A percentile compares a stretch with the other conserved stretches of the same genome.
Evolutionary conservation across 2,888 invertebrate species (phyloP).

Genomic region (Xestia ashworthii): DNA sequence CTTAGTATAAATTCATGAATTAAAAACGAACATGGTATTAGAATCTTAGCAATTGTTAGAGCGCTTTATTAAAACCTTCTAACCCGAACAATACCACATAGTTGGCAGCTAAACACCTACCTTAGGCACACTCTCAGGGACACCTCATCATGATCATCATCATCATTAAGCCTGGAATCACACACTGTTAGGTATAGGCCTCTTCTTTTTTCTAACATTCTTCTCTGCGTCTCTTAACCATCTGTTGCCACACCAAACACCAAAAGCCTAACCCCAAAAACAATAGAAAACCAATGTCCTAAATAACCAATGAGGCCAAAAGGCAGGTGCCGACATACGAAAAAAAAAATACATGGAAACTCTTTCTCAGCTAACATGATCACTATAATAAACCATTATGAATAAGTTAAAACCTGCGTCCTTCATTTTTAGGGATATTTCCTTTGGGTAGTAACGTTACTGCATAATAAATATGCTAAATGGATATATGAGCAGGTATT

Average conservation of each 20-base stretch:
- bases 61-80: too few species aligned
- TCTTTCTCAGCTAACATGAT: slow-evolving; percentile 77
- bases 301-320: slow-evolving; percentile 51
- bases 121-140: background rate
- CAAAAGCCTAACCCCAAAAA: background rate
- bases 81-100: too few species aligned
- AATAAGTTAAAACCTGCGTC: slow-evolving; percentile 64
- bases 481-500: slow-evolving; percentile 50
- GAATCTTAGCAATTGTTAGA: background rate
- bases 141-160: background rate
- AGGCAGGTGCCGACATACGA: slow-evolving; percentile 65
- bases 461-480: slow-evolving; percentile 61
- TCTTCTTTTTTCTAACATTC: background rate
- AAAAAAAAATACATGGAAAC: slow-evolving; percentile 66
- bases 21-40: background rate
- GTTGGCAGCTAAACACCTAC: too few species aligned
- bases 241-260: background rate
- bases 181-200: background rate
- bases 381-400: slow-evolving; percentile 75
- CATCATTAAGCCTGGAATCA: background rate
- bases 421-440: slow-evolving; percentile 51
- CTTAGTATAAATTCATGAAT: background rate
- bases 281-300: background rate
- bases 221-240: background rate
- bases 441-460: slow-evolving; percentile 48